Percentiles rank a stretch among this genome's conserved stretches.
These are phyloP conservation scores for Homalodisca vitripennis DNA, from an alignment of 1,140 invertebrate genomes.

Conservation along the genomic window DNA sequence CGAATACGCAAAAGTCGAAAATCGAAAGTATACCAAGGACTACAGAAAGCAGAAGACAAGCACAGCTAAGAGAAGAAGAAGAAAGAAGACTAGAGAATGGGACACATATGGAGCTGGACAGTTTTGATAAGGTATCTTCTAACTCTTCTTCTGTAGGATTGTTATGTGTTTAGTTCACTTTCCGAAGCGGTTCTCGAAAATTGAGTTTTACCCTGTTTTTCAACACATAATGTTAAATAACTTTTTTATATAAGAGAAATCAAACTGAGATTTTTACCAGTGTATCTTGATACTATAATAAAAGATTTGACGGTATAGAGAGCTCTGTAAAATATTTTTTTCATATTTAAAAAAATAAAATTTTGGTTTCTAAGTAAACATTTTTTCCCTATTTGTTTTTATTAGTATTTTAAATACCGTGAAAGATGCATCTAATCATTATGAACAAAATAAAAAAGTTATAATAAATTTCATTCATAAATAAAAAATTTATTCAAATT, in stretches of 20 bases:
- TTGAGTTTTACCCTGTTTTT: neutral
- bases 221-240: neutral
- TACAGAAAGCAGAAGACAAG: neutral
- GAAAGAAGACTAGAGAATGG: neutral
- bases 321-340: neutral
- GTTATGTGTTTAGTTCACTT: too few species aligned
- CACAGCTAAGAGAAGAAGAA: neutral
- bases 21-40: neutral
- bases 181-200: too few species aligned
- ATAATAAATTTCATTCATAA: neutral
- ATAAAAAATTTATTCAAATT: neutral
- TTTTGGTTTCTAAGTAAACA: neutral
- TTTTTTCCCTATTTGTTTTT: too few species aligned
- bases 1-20: neutral
- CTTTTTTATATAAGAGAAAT: constrained; percentile 16
- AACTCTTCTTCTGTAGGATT: too few species aligned
- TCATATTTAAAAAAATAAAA: neutral
- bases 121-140: too few species aligned
- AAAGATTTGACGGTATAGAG: too few species aligned
- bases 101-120: neutral
- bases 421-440: neutral
- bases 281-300: too few species aligned
- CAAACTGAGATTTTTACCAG: too few species aligned
- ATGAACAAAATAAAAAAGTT: constrained; percentile 14
- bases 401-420: too few species aligned